Percentiles rank a stretch among this genome's conserved stretches.
These are phyloP conservation scores for Urocynchramus pylzowi DNA, from an alignment of 2,113 vertebrate species.

Conservation along the genomic window DNA sequence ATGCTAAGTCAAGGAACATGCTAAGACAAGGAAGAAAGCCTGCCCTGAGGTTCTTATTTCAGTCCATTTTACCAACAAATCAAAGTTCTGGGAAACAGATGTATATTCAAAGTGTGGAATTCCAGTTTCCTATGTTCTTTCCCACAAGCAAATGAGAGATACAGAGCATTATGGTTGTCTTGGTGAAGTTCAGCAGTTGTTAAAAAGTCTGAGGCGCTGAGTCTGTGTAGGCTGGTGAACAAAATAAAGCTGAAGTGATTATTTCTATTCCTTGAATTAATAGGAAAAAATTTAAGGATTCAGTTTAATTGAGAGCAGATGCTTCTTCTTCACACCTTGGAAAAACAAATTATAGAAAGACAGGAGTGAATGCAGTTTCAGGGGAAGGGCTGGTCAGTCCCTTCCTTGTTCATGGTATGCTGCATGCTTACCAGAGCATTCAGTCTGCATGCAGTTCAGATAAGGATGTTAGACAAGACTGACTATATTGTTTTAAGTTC, in stretches of 20 bases:
- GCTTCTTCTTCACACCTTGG: background rate
- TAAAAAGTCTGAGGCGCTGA: background rate
- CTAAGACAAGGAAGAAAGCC: background rate
- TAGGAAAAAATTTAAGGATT: background rate
- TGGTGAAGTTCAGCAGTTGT: background rate
- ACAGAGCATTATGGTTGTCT: background rate
- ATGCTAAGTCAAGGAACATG: background rate
- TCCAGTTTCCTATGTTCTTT: background rate
- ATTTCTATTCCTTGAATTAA: background rate
- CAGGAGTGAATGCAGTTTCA: background rate
- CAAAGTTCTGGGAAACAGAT: background rate
- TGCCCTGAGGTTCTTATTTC: background rate
- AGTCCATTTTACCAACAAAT: background rate
- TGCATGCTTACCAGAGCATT: background rate
- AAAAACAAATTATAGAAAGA: background rate
- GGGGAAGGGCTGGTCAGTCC: background rate
- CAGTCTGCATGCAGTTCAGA: background rate
- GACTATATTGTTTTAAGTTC: background rate
- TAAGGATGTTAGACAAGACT: background rate
- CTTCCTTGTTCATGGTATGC: background rate
- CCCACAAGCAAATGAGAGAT: background rate
- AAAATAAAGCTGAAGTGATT: background rate
- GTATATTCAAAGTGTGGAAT: background rate
- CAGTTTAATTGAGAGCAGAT: background rate
- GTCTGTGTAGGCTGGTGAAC: background rate